phyloP scores from a whole-genome alignment of 2,113 vertebrate species.

The Sarotherodon lohbergeri region DNA sequence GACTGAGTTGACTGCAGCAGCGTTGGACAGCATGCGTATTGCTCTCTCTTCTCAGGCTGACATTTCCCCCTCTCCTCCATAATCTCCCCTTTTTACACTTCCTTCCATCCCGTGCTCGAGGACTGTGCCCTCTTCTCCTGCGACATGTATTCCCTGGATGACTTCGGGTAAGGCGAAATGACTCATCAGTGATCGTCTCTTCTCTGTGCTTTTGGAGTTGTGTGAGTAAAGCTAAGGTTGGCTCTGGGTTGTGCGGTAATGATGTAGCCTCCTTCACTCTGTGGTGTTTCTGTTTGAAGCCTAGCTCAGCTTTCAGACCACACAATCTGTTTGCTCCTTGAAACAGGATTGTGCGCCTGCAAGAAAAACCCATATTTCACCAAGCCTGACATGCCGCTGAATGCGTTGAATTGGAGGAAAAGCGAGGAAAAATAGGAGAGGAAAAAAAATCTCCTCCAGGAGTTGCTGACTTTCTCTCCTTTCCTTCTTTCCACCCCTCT shows the following conservation, averaged over 20 bases:
- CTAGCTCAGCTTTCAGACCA: conserved; percentile 24
- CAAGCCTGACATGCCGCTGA: neutral
- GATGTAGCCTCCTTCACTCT: neutral
- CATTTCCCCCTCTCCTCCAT: conserved; percentile 48
- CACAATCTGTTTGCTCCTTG: conserved; percentile 10
- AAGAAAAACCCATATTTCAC: neutral
- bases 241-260: neutral
- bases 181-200: neutral
- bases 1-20: conserved; percentile 5
- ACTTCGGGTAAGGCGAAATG: conserved; percentile 60
- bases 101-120: conserved; percentile 28
- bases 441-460: conserved; percentile 12
- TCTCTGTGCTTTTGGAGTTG: neutral
- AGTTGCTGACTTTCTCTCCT: conserved; percentile 32
- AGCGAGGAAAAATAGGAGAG: neutral
- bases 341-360: neutral
- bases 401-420: neutral
- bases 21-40: conserved; percentile 23
- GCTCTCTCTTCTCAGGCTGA: conserved; percentile 35
- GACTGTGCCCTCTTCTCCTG: conserved; percentile 5
- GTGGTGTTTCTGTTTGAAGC: conserved; percentile 24
- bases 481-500: conserved; percentile 28
- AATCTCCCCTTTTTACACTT: conserved; percentile 44
- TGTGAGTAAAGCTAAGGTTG: neutral
- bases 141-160: conserved; percentile 68